These are phyloP conservation scores for Zaprionus gabonicus DNA, from an alignment of 1,140 invertebrate species.

Conservation along the genomic window DNA sequence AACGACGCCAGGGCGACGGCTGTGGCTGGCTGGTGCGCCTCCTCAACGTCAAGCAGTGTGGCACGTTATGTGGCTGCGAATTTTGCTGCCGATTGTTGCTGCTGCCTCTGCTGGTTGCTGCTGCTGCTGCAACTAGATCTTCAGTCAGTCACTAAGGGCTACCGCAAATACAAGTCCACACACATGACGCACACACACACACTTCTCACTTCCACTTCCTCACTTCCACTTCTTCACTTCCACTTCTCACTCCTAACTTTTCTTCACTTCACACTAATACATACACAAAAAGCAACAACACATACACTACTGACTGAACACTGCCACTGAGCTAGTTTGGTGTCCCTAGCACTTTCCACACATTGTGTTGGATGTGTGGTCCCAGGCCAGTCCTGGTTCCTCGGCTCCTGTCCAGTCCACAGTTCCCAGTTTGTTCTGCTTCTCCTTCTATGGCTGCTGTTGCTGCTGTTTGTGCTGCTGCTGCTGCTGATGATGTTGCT, in stretches of 20 bases:
- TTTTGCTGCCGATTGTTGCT: neutral
- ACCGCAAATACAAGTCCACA: conserved; percentile 8
- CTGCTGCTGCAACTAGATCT: conserved; percentile 16
- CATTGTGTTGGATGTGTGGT: conserved; percentile 24
- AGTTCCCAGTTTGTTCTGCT: conserved; percentile 7
- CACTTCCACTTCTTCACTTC: neutral
- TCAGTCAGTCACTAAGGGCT: conserved; percentile 24
- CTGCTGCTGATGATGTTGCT: conserved; percentile 45
- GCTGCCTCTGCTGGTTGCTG: conserved; percentile 4
- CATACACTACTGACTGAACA: conserved; percentile 23
- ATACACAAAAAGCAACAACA: conserved; percentile 16
- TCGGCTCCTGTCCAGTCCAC: neutral
- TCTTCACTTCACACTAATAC: conserved; percentile 6
- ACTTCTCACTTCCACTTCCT: neutral
- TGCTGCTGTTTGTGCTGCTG: conserved; percentile 15
- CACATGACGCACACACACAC: conserved; percentile 12
- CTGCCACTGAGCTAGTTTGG: conserved; percentile 65
- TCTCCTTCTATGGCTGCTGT: conserved; percentile 22
- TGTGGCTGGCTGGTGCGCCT: conserved; percentile 39
- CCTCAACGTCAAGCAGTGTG: conserved; percentile 50
- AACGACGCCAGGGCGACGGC: conserved; percentile 72
- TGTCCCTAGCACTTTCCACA: conserved; percentile 52
- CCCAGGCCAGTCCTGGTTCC: conserved; percentile 14
- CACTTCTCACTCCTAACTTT: neutral
- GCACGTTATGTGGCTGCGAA: neutral